phyloP scores from a whole-genome alignment of 2,113 vertebrate genomes.

The Brachypodius melanocephalos region DNA sequence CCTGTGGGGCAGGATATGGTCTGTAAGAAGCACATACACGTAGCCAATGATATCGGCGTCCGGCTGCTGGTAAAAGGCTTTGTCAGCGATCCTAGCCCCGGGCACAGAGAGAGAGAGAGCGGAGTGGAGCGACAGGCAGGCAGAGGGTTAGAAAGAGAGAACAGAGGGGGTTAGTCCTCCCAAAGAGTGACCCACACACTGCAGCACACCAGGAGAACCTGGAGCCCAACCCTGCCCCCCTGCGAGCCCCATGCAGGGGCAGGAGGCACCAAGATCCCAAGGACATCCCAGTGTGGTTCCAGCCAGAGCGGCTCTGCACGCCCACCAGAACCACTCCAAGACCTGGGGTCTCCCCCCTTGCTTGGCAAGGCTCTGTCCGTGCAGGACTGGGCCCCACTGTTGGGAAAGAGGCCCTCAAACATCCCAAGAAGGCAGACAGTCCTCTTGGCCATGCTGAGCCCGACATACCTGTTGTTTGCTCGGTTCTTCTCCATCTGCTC shows the following conservation, averaged over 20 bases:
- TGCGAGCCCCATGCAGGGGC: fast-evolving
- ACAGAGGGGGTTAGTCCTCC: conserved; percentile 77
- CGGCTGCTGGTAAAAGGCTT: conserved; percentile 99
- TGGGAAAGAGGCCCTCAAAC: background rate
- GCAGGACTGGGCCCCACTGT: background rate
- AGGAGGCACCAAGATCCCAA: background rate
- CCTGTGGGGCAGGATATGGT: background rate
- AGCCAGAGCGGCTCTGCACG: background rate
- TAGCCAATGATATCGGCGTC: conserved; percentile 97
- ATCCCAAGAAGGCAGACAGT: background rate
- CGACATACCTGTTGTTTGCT: conserved; percentile 87
- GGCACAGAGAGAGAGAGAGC: conserved; percentile 69
- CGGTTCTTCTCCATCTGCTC: conserved; percentile 98
- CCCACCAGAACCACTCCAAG: fast-evolving
- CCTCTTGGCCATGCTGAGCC: background rate
- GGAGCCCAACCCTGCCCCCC: background rate
- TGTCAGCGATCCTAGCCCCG: conserved; percentile 93
- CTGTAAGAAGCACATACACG: conserved; percentile 87
- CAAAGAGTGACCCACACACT: background rate
- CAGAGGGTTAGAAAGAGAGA: conserved; percentile 78
- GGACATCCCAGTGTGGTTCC: background rate
- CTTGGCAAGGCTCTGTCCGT: background rate
- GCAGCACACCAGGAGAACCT: background rate
- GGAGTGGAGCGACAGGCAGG: conserved; percentile 62
- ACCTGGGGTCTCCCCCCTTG: background rate